These are phyloP conservation scores for Atrina japonica DNA, from an alignment of 2,888 invertebrate species.

Conservation along the genomic window DNA sequence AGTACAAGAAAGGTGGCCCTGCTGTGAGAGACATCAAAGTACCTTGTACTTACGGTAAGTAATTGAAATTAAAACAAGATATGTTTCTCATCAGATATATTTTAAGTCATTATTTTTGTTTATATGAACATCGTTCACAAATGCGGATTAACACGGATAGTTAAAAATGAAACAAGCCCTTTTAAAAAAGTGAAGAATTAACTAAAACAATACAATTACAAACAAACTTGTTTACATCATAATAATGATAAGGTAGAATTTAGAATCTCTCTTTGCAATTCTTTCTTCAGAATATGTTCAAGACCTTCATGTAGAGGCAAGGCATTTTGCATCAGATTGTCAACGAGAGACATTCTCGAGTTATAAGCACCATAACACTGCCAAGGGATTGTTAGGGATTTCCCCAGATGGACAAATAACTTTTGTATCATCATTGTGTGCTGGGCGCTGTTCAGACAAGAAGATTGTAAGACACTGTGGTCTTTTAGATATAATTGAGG, in stretches of 20 bases:
- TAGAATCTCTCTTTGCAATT: no score
- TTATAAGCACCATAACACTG: constrained; percentile 39
- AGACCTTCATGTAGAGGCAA: background rate
- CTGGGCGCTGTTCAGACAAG: constrained; percentile 32
- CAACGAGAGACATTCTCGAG: constrained; percentile 32
- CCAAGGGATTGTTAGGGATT: constrained; percentile 32
- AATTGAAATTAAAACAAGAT: no score
- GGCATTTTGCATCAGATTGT: constrained; percentile 20
- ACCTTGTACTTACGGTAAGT: constrained; percentile 22
- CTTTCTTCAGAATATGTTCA: no score
- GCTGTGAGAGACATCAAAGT: constrained; percentile 14
- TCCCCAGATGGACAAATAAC: constrained; percentile 28
- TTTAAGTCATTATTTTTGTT: no score
- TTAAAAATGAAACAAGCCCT: background rate
- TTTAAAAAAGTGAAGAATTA: no score
- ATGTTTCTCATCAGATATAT: no score
- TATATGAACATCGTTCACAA: no score
- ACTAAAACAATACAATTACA: no score
- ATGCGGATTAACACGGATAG: background rate
- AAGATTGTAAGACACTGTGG: constrained; percentile 39
- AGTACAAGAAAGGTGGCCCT: constrained; percentile 40
- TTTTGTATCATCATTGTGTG: constrained; percentile 36
- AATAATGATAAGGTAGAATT: no score
- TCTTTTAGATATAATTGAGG: constrained; percentile 28
- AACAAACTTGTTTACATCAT: no score